Conservation (phyloP, 2,888 invertebrate genomes). For the Zonitis immaculata region DNA sequence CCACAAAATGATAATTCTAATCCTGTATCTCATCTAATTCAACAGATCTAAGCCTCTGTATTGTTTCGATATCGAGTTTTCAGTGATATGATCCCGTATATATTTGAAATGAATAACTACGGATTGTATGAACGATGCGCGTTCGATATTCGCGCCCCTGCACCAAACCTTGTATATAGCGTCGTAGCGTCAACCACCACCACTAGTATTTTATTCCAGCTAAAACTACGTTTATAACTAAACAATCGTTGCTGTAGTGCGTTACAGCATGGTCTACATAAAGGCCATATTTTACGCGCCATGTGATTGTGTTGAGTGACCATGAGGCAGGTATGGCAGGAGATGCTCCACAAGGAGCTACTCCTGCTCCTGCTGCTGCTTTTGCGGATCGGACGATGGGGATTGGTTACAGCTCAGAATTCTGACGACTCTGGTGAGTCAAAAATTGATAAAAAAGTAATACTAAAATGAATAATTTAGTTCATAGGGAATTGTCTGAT, state of each 20-base stretch:
- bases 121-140: slow-evolving; percentile 17
- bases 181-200: slow-evolving; percentile 9
- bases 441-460: no score
- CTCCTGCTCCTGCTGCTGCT: slow-evolving; percentile 41
- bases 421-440: slow-evolving; percentile 30
- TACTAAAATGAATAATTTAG: no score
- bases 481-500: neutral
- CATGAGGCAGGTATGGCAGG: slow-evolving; percentile 42
- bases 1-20: no score
- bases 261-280: slow-evolving; percentile 33
- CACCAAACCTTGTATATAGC: slow-evolving; percentile 18
- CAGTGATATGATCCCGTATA: neutral
- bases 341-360: slow-evolving; percentile 38
- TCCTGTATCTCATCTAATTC: neutral
- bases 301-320: slow-evolving; percentile 42
- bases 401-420: slow-evolving; percentile 34
- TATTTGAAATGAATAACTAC: slow-evolving; percentile 8
- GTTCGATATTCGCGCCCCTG: slow-evolving; percentile 22
- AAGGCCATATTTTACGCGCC: slow-evolving; percentile 23
- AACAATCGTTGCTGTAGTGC: slow-evolving; percentile 27
- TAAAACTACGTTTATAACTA: slow-evolving; percentile 2
- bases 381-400: slow-evolving; percentile 30
- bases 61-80: neutral
- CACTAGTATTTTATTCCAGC: slow-evolving; percentile 1
- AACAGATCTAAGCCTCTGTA: no score